These are phyloP conservation scores for Chaenogobius annularis DNA, from an alignment of 2,113 vertebrate species.

Conservation along the genomic window DNA sequence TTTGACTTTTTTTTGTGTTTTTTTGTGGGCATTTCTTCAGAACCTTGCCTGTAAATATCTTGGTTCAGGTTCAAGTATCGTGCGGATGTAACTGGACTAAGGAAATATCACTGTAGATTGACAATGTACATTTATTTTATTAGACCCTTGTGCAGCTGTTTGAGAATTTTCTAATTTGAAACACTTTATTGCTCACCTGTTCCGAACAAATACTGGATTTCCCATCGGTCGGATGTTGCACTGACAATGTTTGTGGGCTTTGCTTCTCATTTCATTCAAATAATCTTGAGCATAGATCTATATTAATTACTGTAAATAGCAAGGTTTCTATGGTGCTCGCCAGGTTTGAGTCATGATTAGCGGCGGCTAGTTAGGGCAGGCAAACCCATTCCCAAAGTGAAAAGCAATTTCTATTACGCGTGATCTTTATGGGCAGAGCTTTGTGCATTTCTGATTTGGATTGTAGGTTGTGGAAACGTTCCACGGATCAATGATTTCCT, in stretches of 20 bases:
- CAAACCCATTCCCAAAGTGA: not conserved
- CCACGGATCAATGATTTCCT: not conserved
- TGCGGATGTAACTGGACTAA: not conserved
- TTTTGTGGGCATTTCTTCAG: not conserved
- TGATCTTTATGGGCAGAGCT: not conserved
- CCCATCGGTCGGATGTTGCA: slow-evolving; percentile 62
- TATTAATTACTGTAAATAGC: slow-evolving; percentile 44
- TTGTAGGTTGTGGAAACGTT: not conserved
- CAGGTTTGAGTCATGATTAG: slow-evolving; percentile 29
- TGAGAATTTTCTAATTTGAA: too few species aligned
- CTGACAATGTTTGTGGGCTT: slow-evolving; percentile 22
- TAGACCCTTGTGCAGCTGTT: not conserved
- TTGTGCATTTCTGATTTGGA: not conserved
- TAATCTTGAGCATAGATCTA: slow-evolving; percentile 11
- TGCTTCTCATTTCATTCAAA: not conserved
- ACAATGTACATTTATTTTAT: not conserved
- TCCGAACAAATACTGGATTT: slow-evolving; percentile 34
- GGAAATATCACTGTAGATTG: not conserved
- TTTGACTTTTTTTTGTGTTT: not conserved
- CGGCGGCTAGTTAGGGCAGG: not conserved
- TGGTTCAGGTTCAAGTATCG: not conserved
- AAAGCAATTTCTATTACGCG: not conserved
- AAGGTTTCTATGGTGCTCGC: slow-evolving; percentile 47
- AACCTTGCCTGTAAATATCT: not conserved
- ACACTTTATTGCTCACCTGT: not conserved